A percentile compares a stretch with the other conserved stretches of the same genome.
These are phyloP conservation scores for Enteromius afrohamiltoni DNA, from an alignment of 2,797 vertebrate species.

Conservation along the genomic window DNA sequence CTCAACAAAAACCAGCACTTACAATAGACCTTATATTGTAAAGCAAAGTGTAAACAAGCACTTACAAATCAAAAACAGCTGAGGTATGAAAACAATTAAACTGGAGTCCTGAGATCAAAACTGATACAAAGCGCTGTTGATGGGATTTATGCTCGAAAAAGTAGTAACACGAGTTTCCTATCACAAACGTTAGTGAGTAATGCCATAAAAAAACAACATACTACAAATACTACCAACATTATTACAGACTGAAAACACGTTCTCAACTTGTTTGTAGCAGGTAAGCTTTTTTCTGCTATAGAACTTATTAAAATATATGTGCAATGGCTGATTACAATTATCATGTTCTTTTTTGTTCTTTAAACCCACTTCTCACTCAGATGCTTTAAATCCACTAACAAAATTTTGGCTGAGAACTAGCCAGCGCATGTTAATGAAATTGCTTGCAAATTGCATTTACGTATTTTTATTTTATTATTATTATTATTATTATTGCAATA, in stretches of 20 bases:
- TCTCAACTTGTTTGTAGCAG: not conserved
- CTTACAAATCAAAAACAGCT: constrained; percentile 21
- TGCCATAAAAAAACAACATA: not conserved
- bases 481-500: not conserved
- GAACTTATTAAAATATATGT: not conserved
- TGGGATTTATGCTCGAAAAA: constrained; percentile 9
- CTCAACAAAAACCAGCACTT: not conserved
- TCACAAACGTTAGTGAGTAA: constrained; percentile 3
- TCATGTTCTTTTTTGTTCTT: not conserved
- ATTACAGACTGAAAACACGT: too few relatives aligned
- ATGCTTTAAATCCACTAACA: not conserved
- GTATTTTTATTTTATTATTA: not conserved
- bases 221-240: not conserved
- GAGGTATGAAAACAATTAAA: constrained; percentile 22
- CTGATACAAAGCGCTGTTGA: not conserved
- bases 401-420: not conserved
- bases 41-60: not conserved
- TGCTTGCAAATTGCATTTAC: not conserved
- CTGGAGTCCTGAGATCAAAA: not conserved
- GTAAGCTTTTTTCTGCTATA: not conserved
- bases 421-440: not conserved
- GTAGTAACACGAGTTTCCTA: not conserved
- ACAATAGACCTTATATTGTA: constrained; percentile 24
- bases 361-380: not conserved
- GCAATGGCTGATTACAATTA: not conserved